Evolutionary conservation across 2,797 vertebrate genomes (phyloP).

Genomic region (Myotis pilosus): DNA sequence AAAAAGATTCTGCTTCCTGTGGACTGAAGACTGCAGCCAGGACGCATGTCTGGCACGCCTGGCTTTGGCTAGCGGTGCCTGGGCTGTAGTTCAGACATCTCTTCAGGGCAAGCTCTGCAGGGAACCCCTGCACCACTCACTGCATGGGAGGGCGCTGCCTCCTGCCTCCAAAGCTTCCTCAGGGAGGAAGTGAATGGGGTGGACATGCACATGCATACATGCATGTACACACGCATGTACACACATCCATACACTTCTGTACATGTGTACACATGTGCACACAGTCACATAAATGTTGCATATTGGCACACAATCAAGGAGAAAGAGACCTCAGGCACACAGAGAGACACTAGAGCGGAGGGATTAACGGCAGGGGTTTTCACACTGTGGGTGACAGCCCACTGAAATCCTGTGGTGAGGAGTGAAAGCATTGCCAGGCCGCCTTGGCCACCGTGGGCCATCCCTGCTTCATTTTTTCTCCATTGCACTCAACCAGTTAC

Average conservation of each 20-base stretch:
- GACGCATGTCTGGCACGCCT: background rate
- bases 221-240: background rate
- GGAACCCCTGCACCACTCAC: background rate
- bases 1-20: background rate
- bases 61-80: background rate
- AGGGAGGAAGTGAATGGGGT: background rate
- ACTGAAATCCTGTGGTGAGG: background rate
- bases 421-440: background rate
- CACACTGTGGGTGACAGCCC: background rate
- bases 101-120: background rate
- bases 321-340: background rate
- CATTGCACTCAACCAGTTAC: background rate
- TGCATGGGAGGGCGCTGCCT: background rate
- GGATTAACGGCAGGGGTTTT: background rate
- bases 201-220: background rate
- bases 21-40: background rate
- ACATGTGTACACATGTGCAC: fast-evolving
- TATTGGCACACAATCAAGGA: background rate
- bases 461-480: background rate
- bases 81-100: background rate
- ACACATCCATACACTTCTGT: background rate
- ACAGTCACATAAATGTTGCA: background rate
- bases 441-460: background rate
- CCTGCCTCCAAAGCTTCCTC: background rate
- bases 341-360: background rate